Conservation (phyloP, 2,113 vertebrate species). For the Oxyruncus cristatus region DNA sequence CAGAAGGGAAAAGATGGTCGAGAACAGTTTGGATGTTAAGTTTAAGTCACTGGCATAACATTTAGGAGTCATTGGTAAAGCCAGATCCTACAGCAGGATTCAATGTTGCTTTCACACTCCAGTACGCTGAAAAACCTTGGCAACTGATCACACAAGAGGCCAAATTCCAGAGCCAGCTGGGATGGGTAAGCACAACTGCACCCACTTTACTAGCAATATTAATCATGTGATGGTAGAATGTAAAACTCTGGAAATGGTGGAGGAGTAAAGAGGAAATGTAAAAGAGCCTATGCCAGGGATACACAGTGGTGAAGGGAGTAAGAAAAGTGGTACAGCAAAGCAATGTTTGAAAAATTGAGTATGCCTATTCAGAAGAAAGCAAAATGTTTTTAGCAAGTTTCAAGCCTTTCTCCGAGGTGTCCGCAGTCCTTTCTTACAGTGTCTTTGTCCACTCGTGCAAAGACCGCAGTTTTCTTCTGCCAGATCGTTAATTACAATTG, state of each 20-base stretch:
- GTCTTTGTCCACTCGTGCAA: background rate
- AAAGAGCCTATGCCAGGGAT: background rate
- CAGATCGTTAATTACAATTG: background rate
- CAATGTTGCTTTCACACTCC: background rate
- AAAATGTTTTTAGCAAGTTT: background rate
- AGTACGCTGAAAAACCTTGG: background rate
- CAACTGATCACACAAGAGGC: background rate
- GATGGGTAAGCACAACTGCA: background rate
- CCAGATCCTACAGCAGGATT: background rate
- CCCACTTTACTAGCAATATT: background rate
- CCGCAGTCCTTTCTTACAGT: background rate
- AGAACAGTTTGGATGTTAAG: background rate
- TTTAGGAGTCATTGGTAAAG: background rate
- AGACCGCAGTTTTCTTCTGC: background rate
- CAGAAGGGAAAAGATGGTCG: background rate
- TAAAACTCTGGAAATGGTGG: background rate
- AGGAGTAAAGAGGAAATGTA: background rate
- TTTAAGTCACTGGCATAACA: background rate
- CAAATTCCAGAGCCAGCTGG: background rate
- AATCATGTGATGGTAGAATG: background rate
- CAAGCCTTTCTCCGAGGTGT: background rate
- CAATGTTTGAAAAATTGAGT: background rate
- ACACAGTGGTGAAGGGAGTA: fast-evolving
- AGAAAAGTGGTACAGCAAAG: background rate
- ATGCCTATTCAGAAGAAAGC: background rate